Evolutionary conservation across 2,113 vertebrate genomes (phyloP).

Genomic region (Melanerpes formicivorus): DNA sequence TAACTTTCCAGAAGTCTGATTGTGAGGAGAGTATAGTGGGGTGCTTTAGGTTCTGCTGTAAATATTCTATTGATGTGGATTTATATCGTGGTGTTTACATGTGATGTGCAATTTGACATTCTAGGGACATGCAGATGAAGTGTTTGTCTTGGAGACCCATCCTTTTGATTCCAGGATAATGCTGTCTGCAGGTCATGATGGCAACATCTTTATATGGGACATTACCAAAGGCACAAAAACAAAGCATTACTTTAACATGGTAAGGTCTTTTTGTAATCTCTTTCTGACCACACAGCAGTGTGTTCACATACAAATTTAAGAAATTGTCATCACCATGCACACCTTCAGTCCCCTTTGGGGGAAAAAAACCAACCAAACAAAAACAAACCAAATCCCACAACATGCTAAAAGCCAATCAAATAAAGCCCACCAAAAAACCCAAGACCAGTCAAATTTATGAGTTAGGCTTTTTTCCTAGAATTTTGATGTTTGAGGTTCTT

Average conservation of each 20-base stretch:
- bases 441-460: neutral
- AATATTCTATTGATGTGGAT: neutral
- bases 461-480: neutral
- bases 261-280: conserved; percentile 50
- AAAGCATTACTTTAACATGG: conserved; percentile 96
- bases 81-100: neutral
- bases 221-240: conserved; percentile 88
- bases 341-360: accelerated
- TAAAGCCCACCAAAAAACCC: neutral
- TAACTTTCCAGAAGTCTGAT: neutral
- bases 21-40: neutral
- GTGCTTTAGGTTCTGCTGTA: neutral
- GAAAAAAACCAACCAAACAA: neutral
- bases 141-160: conserved; percentile 97
- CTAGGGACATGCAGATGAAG: conserved; percentile 95
- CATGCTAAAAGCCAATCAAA: neutral
- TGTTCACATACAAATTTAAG: neutral
- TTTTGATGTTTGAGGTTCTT: neutral
- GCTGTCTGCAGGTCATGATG: conserved; percentile 95
- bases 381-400: neutral
- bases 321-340: neutral
- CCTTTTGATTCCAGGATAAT: conserved; percentile 95
- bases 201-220: conserved; percentile 97
- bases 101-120: neutral
- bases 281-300: neutral